Evolutionary conservation across 2,797 vertebrate genomes (phyloP), one percentile per base, ranked within the genome.

Genomic region (Sebastes cheni): DNA sequence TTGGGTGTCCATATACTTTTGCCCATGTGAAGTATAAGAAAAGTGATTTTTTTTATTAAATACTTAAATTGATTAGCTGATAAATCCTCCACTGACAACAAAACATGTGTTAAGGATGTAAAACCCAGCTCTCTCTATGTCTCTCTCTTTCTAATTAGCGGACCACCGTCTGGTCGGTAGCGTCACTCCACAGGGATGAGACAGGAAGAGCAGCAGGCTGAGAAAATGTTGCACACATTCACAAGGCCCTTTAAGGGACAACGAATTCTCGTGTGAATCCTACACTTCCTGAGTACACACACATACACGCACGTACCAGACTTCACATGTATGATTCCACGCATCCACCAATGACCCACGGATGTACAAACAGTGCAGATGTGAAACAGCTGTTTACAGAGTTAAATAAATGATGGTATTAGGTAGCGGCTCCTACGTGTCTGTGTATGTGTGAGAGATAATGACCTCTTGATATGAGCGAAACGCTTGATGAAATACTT

Each of bases 221-320:
- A 93, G 91, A 93, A 90, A 86, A 81, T 59, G 65, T 25, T 52
- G 79, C 59, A 86, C 69, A 67, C 65, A 8, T 77, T 80, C 84
- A 80, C 84, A 67, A 52, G 77, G 72, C 65, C 81, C 67, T 87
- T 79, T 32, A 65, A 73, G 86, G 93, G 92, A 32, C 88, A 90
- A 83, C 67, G 5, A 61, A 84, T 94, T 94, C 92, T 94, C 91
- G 61, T 92, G 93, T 94, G 93, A 95, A 92, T 89, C 72, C 68
- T 87, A 73, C 88, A 90, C 91, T 90, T 87, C 84, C 90, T 88
- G 85, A 74, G 72, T 67, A 20, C 58, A 81, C 66, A 68, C 22
- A 2, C 39, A 30, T 30, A 23, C 11, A n/a, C 46, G 18, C 62
- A 55, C 56, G 16, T 36, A 36, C 39, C 39, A 42, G 39, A 42